Percentiles rank a stretch among this genome's conserved stretches.
These are phyloP conservation scores for Sipha flava DNA, from an alignment of 1,140 invertebrate species.

Conservation along the genomic window DNA sequence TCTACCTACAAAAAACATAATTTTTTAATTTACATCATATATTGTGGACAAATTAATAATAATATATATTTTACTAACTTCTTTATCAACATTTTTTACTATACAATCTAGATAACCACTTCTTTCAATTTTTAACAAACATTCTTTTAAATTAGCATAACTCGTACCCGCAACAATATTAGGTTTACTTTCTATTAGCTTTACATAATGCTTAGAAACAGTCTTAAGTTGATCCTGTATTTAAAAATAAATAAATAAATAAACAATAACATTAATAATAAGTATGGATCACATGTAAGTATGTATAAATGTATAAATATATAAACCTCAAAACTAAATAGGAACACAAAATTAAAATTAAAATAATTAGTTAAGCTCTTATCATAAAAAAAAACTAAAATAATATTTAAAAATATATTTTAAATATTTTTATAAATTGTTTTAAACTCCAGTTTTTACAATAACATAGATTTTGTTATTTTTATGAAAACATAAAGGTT, in stretches of 20 bases:
- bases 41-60: not conserved
- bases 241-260: not conserved
- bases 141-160: conserved; percentile 15
- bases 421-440: no score
- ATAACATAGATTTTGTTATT: no score
- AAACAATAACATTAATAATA: no score
- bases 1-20: not conserved
- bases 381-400: no score
- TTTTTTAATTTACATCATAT: not conserved
- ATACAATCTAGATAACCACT: conserved; percentile 11
- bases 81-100: not conserved
- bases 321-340: no score
- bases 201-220: conserved; percentile 4
- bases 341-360: no score
- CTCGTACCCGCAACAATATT: conserved; percentile 3
- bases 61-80: not conserved
- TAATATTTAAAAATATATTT: not conserved
- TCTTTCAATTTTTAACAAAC: conserved; percentile 18
- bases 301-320: no score
- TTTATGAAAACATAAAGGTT: no score
- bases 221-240: conserved; percentile 9
- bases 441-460: no score
- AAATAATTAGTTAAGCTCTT: no score
- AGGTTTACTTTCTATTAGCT: conserved; percentile 8
- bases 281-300: no score